Base-by-base conservation (phyloP, 2,113 vertebrate species). In the Taxidea taxus region DNA sequence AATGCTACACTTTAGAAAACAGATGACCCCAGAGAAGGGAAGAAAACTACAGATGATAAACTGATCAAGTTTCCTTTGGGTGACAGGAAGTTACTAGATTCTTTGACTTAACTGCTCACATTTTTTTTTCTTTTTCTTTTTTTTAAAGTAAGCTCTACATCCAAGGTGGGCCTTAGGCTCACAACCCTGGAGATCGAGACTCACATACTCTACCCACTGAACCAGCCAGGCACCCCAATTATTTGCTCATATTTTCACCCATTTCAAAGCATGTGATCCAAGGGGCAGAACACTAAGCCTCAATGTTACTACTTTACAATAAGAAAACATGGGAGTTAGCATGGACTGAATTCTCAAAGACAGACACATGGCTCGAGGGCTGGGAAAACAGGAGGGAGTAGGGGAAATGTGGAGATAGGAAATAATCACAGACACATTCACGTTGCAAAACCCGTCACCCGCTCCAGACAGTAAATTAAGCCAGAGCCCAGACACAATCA, bases 211-310 rank as follows among this genome's bases (percentile, higher is more conserved):
- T 47, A 77, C 42, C 42, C 39, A 16, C 27, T 31, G 27, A 77
- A 44, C 42, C 39, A 47, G 27, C 14, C 74, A 47, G 14, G 74
- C 15, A 15, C 27, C 27, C 25, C 74, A 77, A 77, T 87, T 93
- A 91, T 31, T 96, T n/a, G 27, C 64, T 96, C 58, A 90, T 44
- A 93, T 75, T 97, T 96, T 92, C 87, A 93, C 82, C 77, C 92
- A 66, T 34, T 94, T 96, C 49, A 92, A 92, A 96, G 49, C 34
- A 81, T 25, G n/a, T 83, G 66, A 91, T 91, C 49, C 75, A 89
- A 83, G 34, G 34, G 21, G 54, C 42, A 90, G 44, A 95, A 90
- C 37, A 93, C 12, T 89, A 96, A 97, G 62, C 6, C 44, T 86
- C 39, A 88, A 84, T 27, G 58, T 84, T 87, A 75, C 42, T 85